phyloP scores from a whole-genome alignment of 2,113 vertebrate species.

The Peromyscus californicus region DNA sequence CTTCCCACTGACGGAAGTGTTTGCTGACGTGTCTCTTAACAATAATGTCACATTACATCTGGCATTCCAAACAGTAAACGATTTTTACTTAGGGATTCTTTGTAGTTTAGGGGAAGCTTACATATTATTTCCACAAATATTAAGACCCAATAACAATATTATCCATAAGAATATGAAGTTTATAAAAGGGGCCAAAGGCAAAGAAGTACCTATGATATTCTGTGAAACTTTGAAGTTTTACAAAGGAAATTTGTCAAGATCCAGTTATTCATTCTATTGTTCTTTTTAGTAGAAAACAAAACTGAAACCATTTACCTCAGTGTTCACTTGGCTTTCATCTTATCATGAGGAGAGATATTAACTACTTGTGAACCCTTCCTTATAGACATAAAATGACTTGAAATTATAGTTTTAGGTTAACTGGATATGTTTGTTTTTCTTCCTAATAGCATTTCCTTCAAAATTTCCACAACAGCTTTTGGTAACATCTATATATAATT shows the following conservation, averaged over 20 bases:
- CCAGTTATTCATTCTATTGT: neutral
- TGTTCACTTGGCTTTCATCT: neutral
- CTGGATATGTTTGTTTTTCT: neutral
- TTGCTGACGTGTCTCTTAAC: neutral
- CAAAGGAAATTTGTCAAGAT: neutral
- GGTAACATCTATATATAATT: neutral
- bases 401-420: neutral
- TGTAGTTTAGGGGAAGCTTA: neutral
- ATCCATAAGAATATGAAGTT: neutral
- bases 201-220: neutral
- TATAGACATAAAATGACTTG: neutral
- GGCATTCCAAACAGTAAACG: neutral
- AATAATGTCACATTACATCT: neutral
- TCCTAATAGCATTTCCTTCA: neutral
- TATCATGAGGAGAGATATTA: neutral
- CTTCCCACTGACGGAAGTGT: neutral
- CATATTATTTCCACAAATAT: neutral
- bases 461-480: neutral
- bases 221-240: neutral
- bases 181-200: neutral
- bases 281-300: neutral
- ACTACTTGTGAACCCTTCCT: neutral
- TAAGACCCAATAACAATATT: neutral
- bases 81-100: neutral
- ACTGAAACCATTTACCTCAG: rapidly evolving